A percentile compares a stretch with the other conserved stretches of the same genome.
These are phyloP conservation scores for Sipha flava DNA, from an alignment of 1,140 invertebrate species.

Conservation along the genomic window DNA sequence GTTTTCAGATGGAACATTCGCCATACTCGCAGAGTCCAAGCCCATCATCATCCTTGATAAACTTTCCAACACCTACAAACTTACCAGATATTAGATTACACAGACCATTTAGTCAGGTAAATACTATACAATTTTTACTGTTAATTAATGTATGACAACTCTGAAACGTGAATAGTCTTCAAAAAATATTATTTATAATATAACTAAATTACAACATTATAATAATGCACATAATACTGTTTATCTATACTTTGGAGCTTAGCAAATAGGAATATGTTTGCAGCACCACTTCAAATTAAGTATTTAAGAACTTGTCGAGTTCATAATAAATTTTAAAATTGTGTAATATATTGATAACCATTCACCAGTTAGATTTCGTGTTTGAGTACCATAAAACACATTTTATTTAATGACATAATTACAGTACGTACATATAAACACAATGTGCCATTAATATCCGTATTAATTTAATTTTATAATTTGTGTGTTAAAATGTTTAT, in stretches of 20 bases:
- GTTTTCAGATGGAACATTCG: conserved; percentile 23
- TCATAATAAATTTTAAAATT: background rate
- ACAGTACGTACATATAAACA: too few relatives aligned
- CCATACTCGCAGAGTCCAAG: conserved; percentile 15
- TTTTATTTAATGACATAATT: background rate
- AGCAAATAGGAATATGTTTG: background rate
- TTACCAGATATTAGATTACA: conserved; percentile 21
- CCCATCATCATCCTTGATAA: conserved; percentile 4
- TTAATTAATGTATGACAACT: background rate
- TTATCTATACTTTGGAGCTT: background rate
- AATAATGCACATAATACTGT: background rate
- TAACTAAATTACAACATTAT: background rate
- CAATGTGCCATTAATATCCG: too few relatives aligned
- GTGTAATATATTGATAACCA: background rate
- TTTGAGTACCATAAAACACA: background rate
- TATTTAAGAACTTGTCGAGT: background rate
- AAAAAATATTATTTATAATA: background rate
- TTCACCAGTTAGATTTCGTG: background rate
- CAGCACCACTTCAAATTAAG: background rate
- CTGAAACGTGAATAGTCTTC: too few relatives aligned
- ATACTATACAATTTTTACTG: background rate
- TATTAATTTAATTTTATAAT: too few relatives aligned
- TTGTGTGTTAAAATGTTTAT: too few relatives aligned
- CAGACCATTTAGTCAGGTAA: conserved; percentile 24
- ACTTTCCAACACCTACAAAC: conserved; percentile 3